A percentile compares a stretch with the other conserved stretches of the same genome.
Conservation (phyloP, 64 coral and sea anemone species). For the Porites lutea region DNA sequence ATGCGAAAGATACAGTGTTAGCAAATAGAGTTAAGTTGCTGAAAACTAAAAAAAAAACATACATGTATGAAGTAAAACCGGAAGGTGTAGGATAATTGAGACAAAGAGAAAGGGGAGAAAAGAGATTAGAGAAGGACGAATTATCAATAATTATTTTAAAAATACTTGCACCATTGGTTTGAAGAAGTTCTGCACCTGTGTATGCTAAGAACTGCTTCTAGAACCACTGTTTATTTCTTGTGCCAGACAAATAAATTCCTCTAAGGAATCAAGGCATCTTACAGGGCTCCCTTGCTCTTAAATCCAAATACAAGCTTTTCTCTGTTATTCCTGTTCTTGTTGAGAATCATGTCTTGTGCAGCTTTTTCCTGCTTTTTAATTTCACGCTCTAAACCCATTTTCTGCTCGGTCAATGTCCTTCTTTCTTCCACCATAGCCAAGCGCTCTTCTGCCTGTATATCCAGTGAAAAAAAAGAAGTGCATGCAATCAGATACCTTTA, state of each 20-base stretch:
- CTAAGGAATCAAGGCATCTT: background rate
- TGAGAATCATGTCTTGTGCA: constrained; percentile 94
- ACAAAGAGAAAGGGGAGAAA: background rate
- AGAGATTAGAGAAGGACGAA: background rate
- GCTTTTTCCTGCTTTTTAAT: constrained; percentile 97
- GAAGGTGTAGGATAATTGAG: background rate
- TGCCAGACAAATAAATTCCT: background rate
- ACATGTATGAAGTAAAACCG: background rate
- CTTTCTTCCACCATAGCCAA: constrained; percentile 95
- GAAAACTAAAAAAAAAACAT: background rate
- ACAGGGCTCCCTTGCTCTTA: constrained; percentile 63
- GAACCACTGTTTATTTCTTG: background rate
- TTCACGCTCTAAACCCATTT: constrained; percentile 81
- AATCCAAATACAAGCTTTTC: constrained; percentile 94
- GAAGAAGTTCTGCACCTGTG: background rate
- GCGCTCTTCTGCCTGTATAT: constrained; percentile 91
- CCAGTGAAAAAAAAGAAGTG: background rate
- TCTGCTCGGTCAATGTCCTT: constrained; percentile 89
- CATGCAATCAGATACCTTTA: background rate
- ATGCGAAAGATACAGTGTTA: background rate
- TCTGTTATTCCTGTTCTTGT: constrained; percentile 94
- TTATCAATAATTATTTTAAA: background rate
- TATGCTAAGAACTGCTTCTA: background rate
- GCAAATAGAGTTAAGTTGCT: background rate
- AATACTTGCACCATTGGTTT: background rate